Base-by-base conservation (phyloP, 2,888 invertebrate species). In the Ennomos fuscantarius region DNA sequence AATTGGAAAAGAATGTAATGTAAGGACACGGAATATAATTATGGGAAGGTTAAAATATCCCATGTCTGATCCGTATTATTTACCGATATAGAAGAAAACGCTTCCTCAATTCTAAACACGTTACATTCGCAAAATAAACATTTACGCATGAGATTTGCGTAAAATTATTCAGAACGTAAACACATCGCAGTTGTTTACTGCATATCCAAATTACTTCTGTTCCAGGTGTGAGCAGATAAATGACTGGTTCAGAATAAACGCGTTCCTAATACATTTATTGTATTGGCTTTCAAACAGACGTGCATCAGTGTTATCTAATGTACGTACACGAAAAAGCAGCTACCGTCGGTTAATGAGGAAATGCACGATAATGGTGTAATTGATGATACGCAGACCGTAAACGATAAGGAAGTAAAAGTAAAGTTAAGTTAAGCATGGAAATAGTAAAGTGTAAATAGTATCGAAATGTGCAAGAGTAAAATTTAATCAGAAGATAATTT, bases 251-350 rank as follows among this genome's bases (percentile, higher is more conserved):
- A 34, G 40, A 52, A 39, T 32, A 48, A 34, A 51, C 42, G 41
- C n/a, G 37, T 34, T 48, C 24, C 36, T 44, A 55, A 55, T 55
- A 10, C 13, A 40, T 40, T 40, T 40, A 11, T 44, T 41, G 46
- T 50, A 50, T 45, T 45, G 11, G 32, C 55, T 40, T n/a, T 42
- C 11, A 58, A 55, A 55, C 59, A 63, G 49, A 53, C 24, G 24
- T 50, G 37, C 32, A 15, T 37, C 8, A 41, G 55, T 49, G 63
- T 57, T 66, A 63, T 64, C 62, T 60, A 56, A 66, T 60, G 15
- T 15, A 15, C 1, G 59, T 61, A 64, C 55, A 59, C 62, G 62
- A 60, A 64, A 62, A 49, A 55, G 32, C 40, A 41, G 58, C 62
- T 62, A 61, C 60, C 52, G 56, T 56, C 52, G 8, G 54, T 58